Percentiles rank a stretch among this genome's conserved stretches.
phyloP scores from a whole-genome alignment of 2,113 vertebrate genomes.

The Cairina moschata region DNA sequence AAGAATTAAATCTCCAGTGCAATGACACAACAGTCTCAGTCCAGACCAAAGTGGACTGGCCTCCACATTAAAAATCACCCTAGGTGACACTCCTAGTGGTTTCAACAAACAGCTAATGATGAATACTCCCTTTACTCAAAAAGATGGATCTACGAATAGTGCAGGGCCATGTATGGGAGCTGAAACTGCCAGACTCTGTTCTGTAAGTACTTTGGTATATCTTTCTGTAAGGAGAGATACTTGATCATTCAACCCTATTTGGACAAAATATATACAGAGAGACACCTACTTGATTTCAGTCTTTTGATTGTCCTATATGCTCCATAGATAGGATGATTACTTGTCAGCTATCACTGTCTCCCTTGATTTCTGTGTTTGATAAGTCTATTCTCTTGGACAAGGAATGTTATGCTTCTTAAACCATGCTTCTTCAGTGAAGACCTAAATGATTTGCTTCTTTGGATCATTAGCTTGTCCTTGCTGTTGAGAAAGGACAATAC shows the following conservation, averaged over 20 bases:
- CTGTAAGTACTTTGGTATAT: background rate
- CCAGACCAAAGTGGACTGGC: background rate
- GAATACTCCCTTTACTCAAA: background rate
- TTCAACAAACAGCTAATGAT: background rate
- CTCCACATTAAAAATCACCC: background rate
- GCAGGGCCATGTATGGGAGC: background rate
- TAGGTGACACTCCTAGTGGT: background rate
- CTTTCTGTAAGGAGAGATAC: background rate
- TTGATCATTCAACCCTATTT: background rate
- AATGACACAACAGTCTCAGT: background rate
- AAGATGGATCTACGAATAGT: background rate
- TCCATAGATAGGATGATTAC: background rate
- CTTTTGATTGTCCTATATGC: background rate
- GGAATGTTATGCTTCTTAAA: conserved; percentile 18
- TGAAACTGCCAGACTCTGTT: background rate
- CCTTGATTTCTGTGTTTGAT: background rate
- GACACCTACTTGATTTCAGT: background rate
- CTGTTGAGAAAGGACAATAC: conserved; percentile 33
- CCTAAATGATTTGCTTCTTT: conserved; percentile 30
- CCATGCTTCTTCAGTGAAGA: background rate
- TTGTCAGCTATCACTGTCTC: background rate
- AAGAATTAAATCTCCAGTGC: background rate
- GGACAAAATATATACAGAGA: background rate
- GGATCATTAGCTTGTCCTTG: conserved; percentile 59
- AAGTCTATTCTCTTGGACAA: background rate